These are phyloP conservation scores for Nothocercus julius DNA, from an alignment of 2,113 vertebrate species.

Conservation along the genomic window DNA sequence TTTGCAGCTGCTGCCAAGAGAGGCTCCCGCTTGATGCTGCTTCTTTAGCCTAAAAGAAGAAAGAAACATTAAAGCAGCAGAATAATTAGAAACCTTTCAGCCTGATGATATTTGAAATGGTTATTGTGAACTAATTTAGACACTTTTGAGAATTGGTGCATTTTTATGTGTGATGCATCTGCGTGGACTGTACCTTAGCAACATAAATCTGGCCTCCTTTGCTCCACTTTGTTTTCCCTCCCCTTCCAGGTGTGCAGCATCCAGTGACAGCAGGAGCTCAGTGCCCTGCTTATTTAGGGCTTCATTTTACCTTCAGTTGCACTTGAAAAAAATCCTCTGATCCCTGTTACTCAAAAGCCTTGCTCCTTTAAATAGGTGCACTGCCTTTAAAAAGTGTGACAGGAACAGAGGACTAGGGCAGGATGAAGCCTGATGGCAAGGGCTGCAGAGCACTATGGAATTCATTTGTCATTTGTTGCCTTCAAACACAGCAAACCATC, in stretches of 20 bases:
- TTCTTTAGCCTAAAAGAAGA: background rate
- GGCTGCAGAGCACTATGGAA: background rate
- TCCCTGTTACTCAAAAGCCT: background rate
- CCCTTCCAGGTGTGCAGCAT: background rate
- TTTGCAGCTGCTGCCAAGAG: background rate
- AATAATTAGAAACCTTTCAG: background rate
- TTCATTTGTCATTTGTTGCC: background rate
- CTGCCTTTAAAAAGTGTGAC: background rate
- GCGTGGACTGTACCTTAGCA: background rate
- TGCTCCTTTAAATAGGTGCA: background rate
- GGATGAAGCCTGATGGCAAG: background rate
- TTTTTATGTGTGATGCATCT: background rate
- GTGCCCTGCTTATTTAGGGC: no score
- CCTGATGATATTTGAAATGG: background rate
- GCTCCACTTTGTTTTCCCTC: background rate
- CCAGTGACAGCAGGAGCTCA: background rate
- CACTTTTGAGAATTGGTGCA: background rate
- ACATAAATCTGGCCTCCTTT: background rate
- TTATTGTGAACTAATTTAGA: background rate
- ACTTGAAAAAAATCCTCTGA: background rate
- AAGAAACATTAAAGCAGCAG: background rate
- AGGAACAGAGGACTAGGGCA: background rate
- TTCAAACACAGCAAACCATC: background rate
- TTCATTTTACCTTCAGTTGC: background rate
- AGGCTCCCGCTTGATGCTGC: background rate